Evolutionary conservation across 2,888 invertebrate genomes (phyloP).

Genomic region (Acanthoscelides obtectus): DNA sequence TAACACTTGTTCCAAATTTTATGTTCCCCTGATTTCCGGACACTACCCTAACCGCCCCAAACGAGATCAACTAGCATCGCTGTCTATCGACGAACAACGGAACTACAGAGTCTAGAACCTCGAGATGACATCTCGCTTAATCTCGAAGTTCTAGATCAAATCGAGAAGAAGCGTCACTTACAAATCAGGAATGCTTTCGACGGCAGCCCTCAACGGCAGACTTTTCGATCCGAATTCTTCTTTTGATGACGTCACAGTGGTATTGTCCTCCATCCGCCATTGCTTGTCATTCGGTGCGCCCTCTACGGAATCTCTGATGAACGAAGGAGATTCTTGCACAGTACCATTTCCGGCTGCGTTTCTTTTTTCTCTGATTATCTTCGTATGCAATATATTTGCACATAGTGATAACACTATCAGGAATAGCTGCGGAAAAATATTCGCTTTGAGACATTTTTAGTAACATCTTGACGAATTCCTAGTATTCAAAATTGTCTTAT

Average conservation of each 20-base stretch:
- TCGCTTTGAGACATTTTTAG: no score
- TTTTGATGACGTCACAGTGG: not conserved
- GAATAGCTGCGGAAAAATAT: not conserved
- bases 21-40: no score
- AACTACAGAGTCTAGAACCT: no score
- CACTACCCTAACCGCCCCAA: no score
- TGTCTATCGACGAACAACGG: no score
- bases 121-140: no score
- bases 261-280: not conserved
- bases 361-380: slow-evolving; percentile 31
- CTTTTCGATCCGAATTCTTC: slow-evolving; percentile 45
- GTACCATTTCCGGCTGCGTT: slow-evolving; percentile 32
- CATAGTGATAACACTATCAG: not conserved
- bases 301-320: slow-evolving; percentile 49
- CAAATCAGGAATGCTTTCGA: slow-evolving; percentile 64
- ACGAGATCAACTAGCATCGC: no score
- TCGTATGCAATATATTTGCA: slow-evolving; percentile 5
- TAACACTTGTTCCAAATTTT: no score
- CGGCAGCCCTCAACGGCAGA: slow-evolving; percentile 68
- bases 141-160: no score
- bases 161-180: no score
- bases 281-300: slow-evolving; percentile 36
- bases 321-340: slow-evolving; percentile 36
- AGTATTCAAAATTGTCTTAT: no score
- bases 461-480: no score